phyloP scores from a whole-genome alignment of 2,113 vertebrate genomes.

The Bufo gargarizans region DNA sequence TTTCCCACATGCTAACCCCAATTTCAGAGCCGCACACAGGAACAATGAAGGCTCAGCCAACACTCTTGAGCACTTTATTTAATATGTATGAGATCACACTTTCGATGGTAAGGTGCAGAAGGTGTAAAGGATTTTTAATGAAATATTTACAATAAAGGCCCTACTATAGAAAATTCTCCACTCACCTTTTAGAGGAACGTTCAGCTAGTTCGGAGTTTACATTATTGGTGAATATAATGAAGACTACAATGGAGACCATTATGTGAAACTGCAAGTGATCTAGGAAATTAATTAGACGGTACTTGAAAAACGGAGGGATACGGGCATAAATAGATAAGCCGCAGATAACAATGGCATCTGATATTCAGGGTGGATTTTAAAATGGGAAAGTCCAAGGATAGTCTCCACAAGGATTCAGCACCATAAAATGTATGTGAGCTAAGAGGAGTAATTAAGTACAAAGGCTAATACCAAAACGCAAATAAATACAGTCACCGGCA shows the following conservation, averaged over 20 bases:
- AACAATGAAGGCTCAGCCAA: conserved; percentile 21
- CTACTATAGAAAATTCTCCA: conserved; percentile 17
- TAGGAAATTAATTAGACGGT: conserved; percentile 34
- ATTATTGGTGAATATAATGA: conserved; percentile 44
- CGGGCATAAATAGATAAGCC: conserved; percentile 32
- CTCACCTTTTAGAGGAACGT: not conserved
- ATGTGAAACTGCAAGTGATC: conserved; percentile 45
- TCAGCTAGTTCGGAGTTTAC: not conserved
- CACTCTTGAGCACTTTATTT: conserved; percentile 3
- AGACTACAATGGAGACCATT: conserved; percentile 24
- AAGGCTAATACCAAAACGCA: conserved; percentile 21
- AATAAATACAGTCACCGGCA: not conserved
- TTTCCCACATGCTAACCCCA: conserved; percentile 22
- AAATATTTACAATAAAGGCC: conserved; percentile 41
- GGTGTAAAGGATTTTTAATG: conserved; percentile 39
- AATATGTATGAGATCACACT: conserved; percentile 24
- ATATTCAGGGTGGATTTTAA: conserved; percentile 3
- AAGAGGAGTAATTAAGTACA: not conserved
- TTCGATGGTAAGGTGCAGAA: conserved; percentile 17
- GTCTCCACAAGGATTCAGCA: not conserved
- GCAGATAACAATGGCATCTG: not conserved
- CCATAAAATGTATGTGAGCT: conserved; percentile 16
- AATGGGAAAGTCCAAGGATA: conserved; percentile 27
- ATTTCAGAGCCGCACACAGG: not conserved
- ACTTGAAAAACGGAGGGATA: conserved; percentile 27